These are phyloP conservation scores for Nasua narica DNA, from an alignment of 2,797 vertebrate species.

Conservation along the genomic window DNA sequence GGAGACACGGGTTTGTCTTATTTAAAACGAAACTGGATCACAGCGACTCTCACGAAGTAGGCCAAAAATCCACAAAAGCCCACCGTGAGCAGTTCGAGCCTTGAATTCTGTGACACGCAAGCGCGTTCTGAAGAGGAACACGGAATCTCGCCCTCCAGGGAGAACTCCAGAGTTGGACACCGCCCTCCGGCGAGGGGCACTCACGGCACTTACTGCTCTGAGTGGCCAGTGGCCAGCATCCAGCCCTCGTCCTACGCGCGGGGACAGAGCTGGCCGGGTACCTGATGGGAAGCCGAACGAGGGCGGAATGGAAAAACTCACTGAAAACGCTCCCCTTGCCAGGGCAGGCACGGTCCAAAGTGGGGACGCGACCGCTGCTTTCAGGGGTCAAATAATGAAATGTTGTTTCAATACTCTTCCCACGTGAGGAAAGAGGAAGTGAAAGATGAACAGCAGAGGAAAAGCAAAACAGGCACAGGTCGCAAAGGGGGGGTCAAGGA, in stretches of 20 bases:
- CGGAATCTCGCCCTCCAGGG: background rate
- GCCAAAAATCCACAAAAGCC: background rate
- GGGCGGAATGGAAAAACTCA: constrained; percentile 33
- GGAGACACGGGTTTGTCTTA: background rate
- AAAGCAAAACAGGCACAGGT: background rate
- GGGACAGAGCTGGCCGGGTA: background rate
- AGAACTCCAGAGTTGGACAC: background rate
- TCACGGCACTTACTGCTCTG: background rate
- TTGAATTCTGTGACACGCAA: background rate
- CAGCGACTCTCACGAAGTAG: background rate
- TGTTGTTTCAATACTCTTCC: background rate
- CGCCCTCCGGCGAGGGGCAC: background rate
- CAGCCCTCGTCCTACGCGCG: background rate
- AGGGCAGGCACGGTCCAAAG: background rate
- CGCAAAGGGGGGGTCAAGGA: background rate
- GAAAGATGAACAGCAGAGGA: background rate
- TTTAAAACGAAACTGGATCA: background rate
- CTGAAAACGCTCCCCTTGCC: background rate
- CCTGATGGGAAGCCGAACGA: background rate
- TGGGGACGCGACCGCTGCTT: background rate
- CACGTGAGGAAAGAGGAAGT: background rate
- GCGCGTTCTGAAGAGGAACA: background rate
- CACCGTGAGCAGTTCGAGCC: background rate
- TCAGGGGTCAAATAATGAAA: background rate
- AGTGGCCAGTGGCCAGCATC: background rate